phyloP scores from a whole-genome alignment of 2,113 vertebrate genomes.

The Brachirus orientalis region DNA sequence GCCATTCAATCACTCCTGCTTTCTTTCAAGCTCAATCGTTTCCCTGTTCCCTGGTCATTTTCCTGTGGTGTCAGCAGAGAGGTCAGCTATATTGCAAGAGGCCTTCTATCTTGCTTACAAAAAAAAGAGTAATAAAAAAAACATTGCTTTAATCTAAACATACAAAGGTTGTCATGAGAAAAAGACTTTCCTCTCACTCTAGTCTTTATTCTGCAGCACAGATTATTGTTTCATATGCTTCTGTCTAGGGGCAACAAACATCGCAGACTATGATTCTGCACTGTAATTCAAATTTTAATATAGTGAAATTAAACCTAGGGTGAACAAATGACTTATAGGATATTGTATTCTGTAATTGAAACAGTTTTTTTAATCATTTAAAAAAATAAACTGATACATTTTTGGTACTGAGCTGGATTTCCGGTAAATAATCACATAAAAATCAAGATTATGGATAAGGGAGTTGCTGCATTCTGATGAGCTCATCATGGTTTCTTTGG shows the following conservation, averaged over 20 bases:
- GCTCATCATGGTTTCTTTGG: constrained; percentile 14
- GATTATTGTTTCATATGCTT: no score
- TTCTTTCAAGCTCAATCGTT: constrained; percentile 16
- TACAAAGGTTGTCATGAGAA: background rate
- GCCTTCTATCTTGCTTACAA: no score
- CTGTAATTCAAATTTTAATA: no score
- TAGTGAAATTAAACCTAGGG: no score
- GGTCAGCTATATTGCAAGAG: background rate
- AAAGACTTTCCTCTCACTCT: background rate
- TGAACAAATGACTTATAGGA: no score
- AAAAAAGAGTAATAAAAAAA: background rate
- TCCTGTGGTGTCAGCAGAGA: constrained; percentile 30
- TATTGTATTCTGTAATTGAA: no score
- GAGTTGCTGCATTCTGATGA: constrained; percentile 8
- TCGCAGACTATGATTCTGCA: no score
- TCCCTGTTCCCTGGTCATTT: background rate
- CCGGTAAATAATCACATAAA: background rate
- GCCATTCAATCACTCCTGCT: constrained; percentile 22
- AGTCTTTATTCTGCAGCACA: no score
- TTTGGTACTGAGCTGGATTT: background rate
- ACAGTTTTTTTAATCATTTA: background rate
- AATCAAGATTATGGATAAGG: background rate
- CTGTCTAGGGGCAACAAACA: no score
- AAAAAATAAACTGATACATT: background rate
- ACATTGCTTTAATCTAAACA: background rate